Evolutionary conservation across 1,140 invertebrate species (phyloP).

Genomic region (Conopomorpha cramerella): DNA sequence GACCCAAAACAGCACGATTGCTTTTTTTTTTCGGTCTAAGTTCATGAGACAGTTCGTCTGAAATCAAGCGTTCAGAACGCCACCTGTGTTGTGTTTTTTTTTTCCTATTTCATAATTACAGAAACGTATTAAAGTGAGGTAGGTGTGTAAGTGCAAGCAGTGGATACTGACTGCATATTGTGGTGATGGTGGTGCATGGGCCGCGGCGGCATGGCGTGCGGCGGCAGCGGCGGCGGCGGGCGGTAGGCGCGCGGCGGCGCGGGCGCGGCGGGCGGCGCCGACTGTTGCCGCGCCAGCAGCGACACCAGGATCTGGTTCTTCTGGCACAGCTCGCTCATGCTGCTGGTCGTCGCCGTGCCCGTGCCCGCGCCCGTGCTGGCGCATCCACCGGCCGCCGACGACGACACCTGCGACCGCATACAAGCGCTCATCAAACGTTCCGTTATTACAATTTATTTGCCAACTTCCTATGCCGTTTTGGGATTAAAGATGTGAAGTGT

Average conservation of each 20-base stretch:
- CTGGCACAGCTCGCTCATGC: conserved; percentile 73
- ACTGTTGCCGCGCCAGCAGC: conserved; percentile 77
- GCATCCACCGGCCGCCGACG: conserved; percentile 27
- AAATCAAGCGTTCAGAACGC: no score
- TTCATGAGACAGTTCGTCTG: no score
- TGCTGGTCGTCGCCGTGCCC: conserved; percentile 35
- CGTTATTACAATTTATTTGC: no score
- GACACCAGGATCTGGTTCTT: conserved; percentile 88
- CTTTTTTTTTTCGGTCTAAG: no score
- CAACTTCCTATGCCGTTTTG: no score
- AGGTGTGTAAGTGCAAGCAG: no score
- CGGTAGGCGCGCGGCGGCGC: conserved; percentile 37
- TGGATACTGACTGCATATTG: conserved; percentile 46
- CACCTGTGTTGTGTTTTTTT: no score
- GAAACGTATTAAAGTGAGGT: no score
- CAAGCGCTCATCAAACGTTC: conserved; percentile 1
- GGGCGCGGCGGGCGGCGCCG: conserved; percentile 47
- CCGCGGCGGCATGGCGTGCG: conserved; percentile 5
- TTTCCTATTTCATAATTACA: no score
- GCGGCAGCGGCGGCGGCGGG: conserved; percentile 15
- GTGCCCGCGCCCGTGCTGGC: conserved; percentile 21
- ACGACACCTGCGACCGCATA: conserved; percentile 24
- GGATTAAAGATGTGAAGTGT: no score
- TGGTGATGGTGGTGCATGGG: conserved; percentile 13
- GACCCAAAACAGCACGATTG: no score